phyloP scores from a whole-genome alignment of 2,113 vertebrate genomes.

The Ceyx margarethae region DNA sequence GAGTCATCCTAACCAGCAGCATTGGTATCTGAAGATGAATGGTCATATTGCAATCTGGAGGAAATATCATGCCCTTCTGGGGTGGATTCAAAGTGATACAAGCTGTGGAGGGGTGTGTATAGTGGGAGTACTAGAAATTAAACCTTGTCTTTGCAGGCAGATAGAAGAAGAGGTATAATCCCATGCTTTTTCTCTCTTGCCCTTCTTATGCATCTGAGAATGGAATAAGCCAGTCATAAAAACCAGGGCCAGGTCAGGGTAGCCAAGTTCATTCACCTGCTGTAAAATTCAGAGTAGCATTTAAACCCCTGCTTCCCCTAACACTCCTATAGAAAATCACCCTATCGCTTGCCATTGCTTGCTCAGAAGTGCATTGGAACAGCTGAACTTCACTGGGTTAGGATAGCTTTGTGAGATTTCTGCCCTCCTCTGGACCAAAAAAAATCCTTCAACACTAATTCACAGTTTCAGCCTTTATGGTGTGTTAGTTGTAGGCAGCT shows the following conservation, averaged over 20 bases:
- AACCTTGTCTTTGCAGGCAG: background rate
- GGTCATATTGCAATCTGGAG: slow-evolving; percentile 14
- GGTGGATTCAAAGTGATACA: background rate
- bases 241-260: background rate
- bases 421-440: background rate
- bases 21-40: slow-evolving; percentile 19
- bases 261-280: slow-evolving; percentile 4
- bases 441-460: background rate
- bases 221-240: slow-evolving; percentile 4
- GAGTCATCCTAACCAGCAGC: background rate
- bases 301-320: slow-evolving; percentile 10
- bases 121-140: background rate
- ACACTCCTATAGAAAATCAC: background rate
- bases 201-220: background rate
- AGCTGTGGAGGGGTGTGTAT: background rate
- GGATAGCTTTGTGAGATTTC: background rate
- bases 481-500: background rate
- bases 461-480: background rate
- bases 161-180: background rate
- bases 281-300: slow-evolving; percentile 41
- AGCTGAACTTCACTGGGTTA: background rate
- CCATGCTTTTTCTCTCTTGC: background rate
- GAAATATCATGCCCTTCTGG: slow-evolving; percentile 9
- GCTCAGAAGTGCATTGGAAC: slow-evolving; percentile 1
- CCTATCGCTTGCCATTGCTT: background rate